These are phyloP conservation scores for Panulirus ornatus DNA, from an alignment of 1,140 invertebrate species.

Conservation along the genomic window DNA sequence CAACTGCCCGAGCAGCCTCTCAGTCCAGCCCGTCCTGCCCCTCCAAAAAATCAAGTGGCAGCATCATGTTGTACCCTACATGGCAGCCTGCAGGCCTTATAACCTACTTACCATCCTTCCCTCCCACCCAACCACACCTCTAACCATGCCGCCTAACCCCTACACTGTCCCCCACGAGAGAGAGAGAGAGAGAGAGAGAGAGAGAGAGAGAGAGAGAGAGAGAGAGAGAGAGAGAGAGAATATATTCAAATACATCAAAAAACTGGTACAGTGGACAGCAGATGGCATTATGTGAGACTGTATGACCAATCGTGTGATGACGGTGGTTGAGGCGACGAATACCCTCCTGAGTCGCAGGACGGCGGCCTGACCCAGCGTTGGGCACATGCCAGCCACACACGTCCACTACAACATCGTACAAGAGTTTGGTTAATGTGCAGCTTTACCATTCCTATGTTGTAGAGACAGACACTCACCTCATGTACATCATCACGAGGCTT, in stretches of 20 bases:
- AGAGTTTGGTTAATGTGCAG: too few species aligned
- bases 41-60: background rate
- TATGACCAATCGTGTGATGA: too few species aligned
- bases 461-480: too few species aligned
- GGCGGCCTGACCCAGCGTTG: too few species aligned
- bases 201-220: constrained; percentile 7
- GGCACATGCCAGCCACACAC: too few species aligned
- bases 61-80: background rate
- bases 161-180: background rate
- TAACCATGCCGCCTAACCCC: background rate
- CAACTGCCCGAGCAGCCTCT: background rate
- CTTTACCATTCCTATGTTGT: too few species aligned
- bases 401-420: too few species aligned
- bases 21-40: background rate
- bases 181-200: constrained; percentile 7
- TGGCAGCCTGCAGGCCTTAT: background rate
- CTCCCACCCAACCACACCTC: background rate
- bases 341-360: too few species aligned
- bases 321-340: too few species aligned
- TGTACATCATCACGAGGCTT: too few species aligned
- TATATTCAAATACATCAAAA: too few species aligned
- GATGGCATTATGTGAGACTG: background rate
- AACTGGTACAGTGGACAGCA: background rate
- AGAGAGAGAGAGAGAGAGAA: constrained; percentile 13
- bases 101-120: background rate